Base-by-base conservation (phyloP, 1,140 invertebrate genomes). In the Bombus waltoni region DNA sequence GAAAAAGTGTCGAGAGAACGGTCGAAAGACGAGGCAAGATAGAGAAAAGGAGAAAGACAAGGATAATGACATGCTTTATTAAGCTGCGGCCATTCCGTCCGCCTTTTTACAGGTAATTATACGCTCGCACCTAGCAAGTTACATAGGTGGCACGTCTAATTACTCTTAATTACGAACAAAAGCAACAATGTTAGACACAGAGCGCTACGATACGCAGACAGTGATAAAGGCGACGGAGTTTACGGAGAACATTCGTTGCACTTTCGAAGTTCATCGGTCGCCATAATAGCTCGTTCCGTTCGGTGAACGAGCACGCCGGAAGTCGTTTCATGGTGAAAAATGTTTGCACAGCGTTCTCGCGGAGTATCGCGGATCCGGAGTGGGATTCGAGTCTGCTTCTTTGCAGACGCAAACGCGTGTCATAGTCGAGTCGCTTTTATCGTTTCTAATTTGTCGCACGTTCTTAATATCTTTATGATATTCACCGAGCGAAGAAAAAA, bases 11-110 rank as follows among this genome's bases (percentile, higher is more conserved):
- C 66, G 47, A 82, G 72, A 42, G 73, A 15, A 42, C 47, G 85
- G 40, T 15, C 15, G 11, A 42, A 42, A 38, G 40, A 22, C 5
- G 11, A 35, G 62, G 62, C 66, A 15, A 72, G 2, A 32, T 6
- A 18, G 38, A 44, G 71, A n/a, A 25, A 73, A 71, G 11, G 53
- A 83, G 70, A 73, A 65, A 68, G 66, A 73, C 66, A 59, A 83
- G 57, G 71, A 83, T 83, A 87, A 83, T 65, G 65, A 83, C 57
- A 83, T 87, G 73, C 42, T 87, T 87, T 87, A 87, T 83, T 83
- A 87, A 86, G 47, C 85, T 62, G 11, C 80, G 62, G 72, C 47
- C 40, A 83, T 68, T 42, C 53, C 80, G 42, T 72, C 59, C 44
- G 72, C 80, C 72, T 76, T 83, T 86, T 86, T 86, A 40, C 80